Conservation (phyloP, 2,113 vertebrate species). For the Gobius niger region DNA sequence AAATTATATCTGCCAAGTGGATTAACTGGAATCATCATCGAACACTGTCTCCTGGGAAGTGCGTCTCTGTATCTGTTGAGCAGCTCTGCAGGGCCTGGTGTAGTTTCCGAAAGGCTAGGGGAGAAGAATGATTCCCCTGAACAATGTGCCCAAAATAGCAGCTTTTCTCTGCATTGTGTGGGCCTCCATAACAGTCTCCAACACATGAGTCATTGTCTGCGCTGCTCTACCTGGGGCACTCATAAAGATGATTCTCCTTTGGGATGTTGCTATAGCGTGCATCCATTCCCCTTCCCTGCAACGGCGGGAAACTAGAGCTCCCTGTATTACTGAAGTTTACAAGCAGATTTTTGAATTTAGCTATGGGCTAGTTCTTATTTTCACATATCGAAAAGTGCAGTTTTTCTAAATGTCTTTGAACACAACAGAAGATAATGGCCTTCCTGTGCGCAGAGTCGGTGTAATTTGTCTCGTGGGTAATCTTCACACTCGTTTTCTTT, state of each 20-base stretch:
- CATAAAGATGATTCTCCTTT: conserved; percentile 52
- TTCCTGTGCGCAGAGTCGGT: conserved; percentile 18
- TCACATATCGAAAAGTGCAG: conserved; percentile 37
- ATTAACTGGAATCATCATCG: conserved; percentile 14
- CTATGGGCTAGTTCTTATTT: conserved; percentile 36
- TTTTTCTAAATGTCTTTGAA: conserved; percentile 29
- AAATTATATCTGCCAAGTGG: conserved; percentile 20
- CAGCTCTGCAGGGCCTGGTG: conserved; percentile 1
- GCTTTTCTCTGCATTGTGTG: conserved; percentile 36
- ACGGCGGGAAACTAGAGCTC: conserved; percentile 45
- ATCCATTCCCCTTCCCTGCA: conserved; percentile 47
- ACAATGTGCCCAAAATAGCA: conserved; percentile 45
- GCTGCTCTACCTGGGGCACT: conserved; percentile 53
- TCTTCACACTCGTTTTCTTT: conserved; percentile 21
- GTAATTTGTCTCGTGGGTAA: conserved; percentile 33
- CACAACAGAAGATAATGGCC: conserved; percentile 24
- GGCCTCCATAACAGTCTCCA: conserved; percentile 36
- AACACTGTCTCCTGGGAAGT: conserved; percentile 9
- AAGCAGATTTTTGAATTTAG: conserved; percentile 40
- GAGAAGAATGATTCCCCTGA: conserved; percentile 27
- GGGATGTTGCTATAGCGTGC: conserved; percentile 39
- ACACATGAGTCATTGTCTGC: conserved; percentile 44
- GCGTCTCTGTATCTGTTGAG: conserved; percentile 7
- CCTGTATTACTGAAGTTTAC: conserved; percentile 38
- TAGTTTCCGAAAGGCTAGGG: conserved; percentile 17